Evolutionary conservation across 2,797 vertebrate species (phyloP).

Genomic region (Parauchenoglanis ngamensis): DNA sequence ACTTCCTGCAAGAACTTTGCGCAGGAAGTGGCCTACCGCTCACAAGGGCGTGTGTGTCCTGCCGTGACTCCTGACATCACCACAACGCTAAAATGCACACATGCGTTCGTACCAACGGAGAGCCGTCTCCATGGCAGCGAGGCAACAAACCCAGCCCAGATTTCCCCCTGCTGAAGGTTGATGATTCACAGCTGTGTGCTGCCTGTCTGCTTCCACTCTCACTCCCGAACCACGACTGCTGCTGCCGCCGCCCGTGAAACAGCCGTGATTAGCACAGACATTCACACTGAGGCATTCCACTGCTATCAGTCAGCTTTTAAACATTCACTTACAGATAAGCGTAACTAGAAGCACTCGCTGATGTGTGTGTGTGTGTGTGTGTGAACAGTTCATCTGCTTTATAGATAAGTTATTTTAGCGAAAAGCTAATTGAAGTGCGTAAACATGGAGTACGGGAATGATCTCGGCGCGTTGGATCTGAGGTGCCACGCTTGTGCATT

Average conservation of each 20-base stretch:
- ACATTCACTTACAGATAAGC: background rate
- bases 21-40: constrained; percentile 59
- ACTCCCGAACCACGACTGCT: background rate
- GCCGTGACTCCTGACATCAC: constrained; percentile 53
- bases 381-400: background rate
- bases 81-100: background rate
- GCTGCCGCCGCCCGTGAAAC: background rate
- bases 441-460: background rate
- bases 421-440: too few species aligned
- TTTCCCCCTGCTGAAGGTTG: background rate
- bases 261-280: constrained; percentile 13
- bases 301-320: constrained; percentile 8
- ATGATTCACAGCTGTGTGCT: background rate
- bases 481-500: background rate
- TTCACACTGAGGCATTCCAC: constrained; percentile 3
- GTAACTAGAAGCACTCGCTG: background rate
- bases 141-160: background rate
- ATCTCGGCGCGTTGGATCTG: background rate
- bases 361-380: background rate
- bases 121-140: constrained; percentile 28
- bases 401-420: background rate
- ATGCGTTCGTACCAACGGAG: background rate
- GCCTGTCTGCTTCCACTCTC: background rate
- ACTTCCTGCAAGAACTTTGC: constrained; percentile 66
- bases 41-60: constrained; percentile 61